Base-by-base conservation (phyloP, 2,797 vertebrate genomes). In the Vespertilio murinus region DNA sequence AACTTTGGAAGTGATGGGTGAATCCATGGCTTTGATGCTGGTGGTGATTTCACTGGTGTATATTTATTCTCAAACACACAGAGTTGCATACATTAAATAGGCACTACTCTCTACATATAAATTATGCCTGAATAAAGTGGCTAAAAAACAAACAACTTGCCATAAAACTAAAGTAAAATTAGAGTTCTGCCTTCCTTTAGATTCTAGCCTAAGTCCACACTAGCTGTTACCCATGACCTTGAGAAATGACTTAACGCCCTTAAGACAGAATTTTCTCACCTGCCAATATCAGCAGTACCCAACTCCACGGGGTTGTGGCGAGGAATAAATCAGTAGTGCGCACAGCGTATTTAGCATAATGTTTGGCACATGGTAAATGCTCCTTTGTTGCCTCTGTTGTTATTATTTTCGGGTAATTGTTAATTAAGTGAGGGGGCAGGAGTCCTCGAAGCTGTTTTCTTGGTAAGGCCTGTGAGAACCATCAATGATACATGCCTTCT, bases 321-420 rank as follows among this genome's bases (percentile, higher is more conserved):
- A 89, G 18, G 35, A 92, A 64, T 33, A 61, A 84, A 54, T 69
- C 61, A 77, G 30, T 47, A 61, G 42, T 35, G 18, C 14, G 38
- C 3, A 6, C 10, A 38, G 0, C 4, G 10, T 11, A 59, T 45
- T 89, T 80, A 75, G 25, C 52, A 71, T 45, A 42, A 38, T 64
- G 30, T 85, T 35, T 38, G 59, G 14, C 65, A 86, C 22, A 22
- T 3, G n/a, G 38, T 54, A 71, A 80, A 75, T 33, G 25, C 25
- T 65, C 45, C 59, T 59, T n/a, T 73, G 30, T 56, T 74, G 52
- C 18, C 80, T 80, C 28, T 12, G 33, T 28, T 65, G 17, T 61
- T 54, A 45, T 30, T 91, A 54, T 71, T 94, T 87, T 90, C 59
- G 78, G 85, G 75, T 84, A 45, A 28, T 33, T 90, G 67, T 84